Percentiles rank a stretch among this genome's conserved stretches.
These are phyloP conservation scores for Ciconia nigra DNA, from an alignment of 2,797 vertebrate species.

Conservation along the genomic window DNA sequence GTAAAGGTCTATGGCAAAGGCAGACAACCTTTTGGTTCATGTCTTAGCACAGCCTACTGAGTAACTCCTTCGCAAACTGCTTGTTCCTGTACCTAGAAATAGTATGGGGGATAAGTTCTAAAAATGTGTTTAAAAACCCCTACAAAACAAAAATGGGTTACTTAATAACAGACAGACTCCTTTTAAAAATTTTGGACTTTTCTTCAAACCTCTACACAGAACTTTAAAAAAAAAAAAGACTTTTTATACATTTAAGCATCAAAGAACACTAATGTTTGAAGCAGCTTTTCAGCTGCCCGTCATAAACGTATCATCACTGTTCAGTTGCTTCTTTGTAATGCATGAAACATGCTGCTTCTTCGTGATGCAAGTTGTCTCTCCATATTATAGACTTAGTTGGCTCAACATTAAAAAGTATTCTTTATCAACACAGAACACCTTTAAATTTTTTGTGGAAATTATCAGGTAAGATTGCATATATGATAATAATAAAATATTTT, in stretches of 20 bases:
- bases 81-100: neutral
- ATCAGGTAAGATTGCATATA: fast-evolving
- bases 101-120: neutral
- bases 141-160: neutral
- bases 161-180: neutral
- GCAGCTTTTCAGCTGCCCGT: neutral
- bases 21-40: neutral
- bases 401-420: neutral
- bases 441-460: neutral
- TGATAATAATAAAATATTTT: fast-evolving
- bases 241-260: neutral
- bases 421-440: neutral
- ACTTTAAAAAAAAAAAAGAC: neutral
- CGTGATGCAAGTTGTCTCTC: neutral
- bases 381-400: neutral
- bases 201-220: neutral
- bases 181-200: neutral
- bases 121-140: neutral
- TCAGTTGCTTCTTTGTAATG: neutral
- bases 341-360: neutral
- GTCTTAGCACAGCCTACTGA: neutral
- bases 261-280: neutral
- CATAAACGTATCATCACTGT: neutral
- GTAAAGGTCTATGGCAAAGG: neutral
- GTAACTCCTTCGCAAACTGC: neutral